Evolutionary conservation across 2,113 vertebrate species (phyloP).

Genomic region (Oryzias melastigma): DNA sequence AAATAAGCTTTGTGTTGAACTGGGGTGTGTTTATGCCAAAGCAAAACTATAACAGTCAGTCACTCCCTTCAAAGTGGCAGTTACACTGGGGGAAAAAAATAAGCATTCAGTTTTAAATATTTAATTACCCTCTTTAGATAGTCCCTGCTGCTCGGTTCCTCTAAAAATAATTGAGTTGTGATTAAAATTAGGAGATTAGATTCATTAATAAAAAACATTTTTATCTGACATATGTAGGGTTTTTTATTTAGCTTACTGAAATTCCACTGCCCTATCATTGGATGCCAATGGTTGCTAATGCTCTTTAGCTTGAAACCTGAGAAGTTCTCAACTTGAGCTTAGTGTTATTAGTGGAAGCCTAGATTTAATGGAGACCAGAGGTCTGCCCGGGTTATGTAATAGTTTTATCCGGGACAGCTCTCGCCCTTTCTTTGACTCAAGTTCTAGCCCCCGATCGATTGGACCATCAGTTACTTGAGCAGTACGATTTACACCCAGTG

Average conservation of each 20-base stretch:
- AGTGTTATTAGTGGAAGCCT: constrained; percentile 34
- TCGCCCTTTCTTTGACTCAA: constrained; percentile 6
- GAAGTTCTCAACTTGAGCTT: constrained; percentile 43
- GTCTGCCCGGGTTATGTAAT: constrained; percentile 55
- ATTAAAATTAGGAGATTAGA: too few species aligned
- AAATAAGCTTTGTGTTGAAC: constrained; percentile 17
- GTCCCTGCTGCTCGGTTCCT: constrained; percentile 4
- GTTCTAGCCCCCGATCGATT: constrained; percentile 1
- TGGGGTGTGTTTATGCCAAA: constrained; percentile 22
- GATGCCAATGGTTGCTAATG: constrained; percentile 12
- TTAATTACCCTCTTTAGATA: constrained; percentile 9
- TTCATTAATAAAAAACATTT: too few species aligned
- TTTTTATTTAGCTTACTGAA: too few species aligned
- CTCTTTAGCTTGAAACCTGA: constrained; percentile 46
- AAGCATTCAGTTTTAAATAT: constrained; percentile 30
- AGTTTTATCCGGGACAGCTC: constrained; percentile 47
- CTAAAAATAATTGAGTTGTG: not conserved
- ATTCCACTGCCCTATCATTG: constrained; percentile 5
- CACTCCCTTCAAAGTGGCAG: constrained; percentile 27
- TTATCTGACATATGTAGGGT: too few species aligned
- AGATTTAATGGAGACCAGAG: constrained; percentile 59
- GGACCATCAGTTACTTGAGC: constrained; percentile 29
- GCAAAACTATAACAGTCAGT: constrained; percentile 17
- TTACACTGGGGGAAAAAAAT: constrained; percentile 11
- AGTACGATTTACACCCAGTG: constrained; percentile 21